Percentiles rank a stretch among this genome's conserved stretches.
phyloP scores from a whole-genome alignment of 2,113 vertebrate genomes.

The Nanorana parkeri region DNA sequence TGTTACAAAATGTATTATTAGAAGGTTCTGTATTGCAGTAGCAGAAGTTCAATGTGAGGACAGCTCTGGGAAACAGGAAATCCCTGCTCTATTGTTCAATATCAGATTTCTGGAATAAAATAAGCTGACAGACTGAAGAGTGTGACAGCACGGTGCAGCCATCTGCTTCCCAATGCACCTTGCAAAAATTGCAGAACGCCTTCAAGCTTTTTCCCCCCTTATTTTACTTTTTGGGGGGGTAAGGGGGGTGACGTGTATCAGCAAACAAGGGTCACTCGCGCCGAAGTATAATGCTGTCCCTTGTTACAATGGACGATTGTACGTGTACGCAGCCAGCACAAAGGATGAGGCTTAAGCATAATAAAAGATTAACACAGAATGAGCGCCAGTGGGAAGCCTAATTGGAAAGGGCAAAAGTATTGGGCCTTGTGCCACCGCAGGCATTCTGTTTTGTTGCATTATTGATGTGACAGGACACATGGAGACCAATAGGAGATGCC shows the following conservation, averaged over 20 bases:
- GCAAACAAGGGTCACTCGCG: not conserved
- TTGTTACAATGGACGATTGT: not conserved
- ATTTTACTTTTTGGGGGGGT: not conserved
- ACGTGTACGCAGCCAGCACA: conserved; percentile 2
- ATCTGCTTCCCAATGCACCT: conserved; percentile 58
- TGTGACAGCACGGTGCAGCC: conserved; percentile 56
- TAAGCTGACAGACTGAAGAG: conserved; percentile 50
- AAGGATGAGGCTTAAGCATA: not conserved
- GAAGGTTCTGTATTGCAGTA: conserved; percentile 34
- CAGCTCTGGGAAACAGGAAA: conserved; percentile 50
- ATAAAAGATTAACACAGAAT: conserved; percentile 33
- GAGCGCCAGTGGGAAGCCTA: conserved; percentile 28
- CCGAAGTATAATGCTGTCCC: not conserved
- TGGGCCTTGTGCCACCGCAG: not conserved
- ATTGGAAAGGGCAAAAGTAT: conserved; percentile 38
- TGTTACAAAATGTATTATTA: not conserved
- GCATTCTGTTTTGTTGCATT: conserved; percentile 36
- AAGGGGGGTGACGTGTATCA: conserved; percentile 37
- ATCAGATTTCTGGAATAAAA: conserved; percentile 59
- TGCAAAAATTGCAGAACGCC: not conserved
- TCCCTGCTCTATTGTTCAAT: conserved; percentile 55
- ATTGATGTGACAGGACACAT: conserved; percentile 48
- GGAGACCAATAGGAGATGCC: conserved; percentile 36
- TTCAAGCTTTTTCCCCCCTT: not conserved
- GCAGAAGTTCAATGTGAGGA: conserved; percentile 37